A percentile compares a stretch with the other conserved stretches of the same genome.
Conservation (phyloP, 2,888 invertebrate genomes). For the Drosophila testacea region DNA sequence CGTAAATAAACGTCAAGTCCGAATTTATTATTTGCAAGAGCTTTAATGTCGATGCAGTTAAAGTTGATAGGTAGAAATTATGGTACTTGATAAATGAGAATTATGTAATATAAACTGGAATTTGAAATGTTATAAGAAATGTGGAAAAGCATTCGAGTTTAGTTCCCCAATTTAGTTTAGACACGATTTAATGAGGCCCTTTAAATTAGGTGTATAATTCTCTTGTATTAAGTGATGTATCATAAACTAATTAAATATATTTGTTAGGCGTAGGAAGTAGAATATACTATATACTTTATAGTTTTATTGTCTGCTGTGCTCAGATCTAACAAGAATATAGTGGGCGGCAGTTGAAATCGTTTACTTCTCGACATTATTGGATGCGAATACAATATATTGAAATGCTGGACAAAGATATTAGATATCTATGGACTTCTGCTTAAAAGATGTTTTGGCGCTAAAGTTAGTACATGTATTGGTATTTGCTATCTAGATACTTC, state of each 20-base stretch:
- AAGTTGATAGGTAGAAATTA: not conserved
- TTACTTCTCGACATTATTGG: no score
- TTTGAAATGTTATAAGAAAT: not conserved
- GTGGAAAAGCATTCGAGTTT: no score
- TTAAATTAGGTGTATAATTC: no score
- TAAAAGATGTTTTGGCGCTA: not conserved
- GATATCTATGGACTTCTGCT: not conserved
- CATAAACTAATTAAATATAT: no score
- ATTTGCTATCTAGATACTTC: conserved; percentile 4
- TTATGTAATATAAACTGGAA: not conserved
- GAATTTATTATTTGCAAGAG: conserved; percentile 13
- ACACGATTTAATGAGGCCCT: no score
- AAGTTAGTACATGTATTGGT: conserved; percentile 6
- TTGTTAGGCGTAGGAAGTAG: no score
- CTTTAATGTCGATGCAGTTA: not conserved
- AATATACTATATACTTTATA: no score
- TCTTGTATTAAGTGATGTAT: no score
- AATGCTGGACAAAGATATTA: not conserved
- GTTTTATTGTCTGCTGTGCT: no score
- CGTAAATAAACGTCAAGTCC: conserved; percentile 12
- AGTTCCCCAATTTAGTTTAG: not conserved
- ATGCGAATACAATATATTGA: not conserved
- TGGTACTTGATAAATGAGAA: not conserved
- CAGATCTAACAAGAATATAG: no score
- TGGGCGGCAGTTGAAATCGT: no score